A percentile compares a stretch with the other conserved stretches of the same genome.
phyloP scores from a whole-genome alignment of 2,888 invertebrate genomes.

The Drosophila bunnanda region DNA sequence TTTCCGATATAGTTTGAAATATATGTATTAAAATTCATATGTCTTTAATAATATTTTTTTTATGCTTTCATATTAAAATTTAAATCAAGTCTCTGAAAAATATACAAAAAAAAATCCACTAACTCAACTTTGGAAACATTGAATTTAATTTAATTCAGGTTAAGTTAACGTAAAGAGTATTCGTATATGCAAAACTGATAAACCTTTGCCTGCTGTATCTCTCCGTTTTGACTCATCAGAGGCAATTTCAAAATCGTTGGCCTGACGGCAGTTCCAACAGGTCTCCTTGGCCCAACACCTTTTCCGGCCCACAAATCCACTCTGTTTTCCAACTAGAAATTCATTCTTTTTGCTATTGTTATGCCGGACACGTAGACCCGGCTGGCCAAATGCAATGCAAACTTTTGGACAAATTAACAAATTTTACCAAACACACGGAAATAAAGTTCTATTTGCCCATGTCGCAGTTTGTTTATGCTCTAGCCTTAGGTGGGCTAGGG shows the following conservation, averaged over 20 bases:
- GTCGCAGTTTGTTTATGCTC: constrained; percentile 67
- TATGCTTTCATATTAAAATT: too few relatives aligned
- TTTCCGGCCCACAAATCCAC: not conserved
- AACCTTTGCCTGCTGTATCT: not conserved
- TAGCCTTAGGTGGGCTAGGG: constrained; percentile 50
- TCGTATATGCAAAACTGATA: too few relatives aligned
- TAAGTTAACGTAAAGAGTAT: too few relatives aligned
- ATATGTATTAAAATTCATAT: too few relatives aligned
- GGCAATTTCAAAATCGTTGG: constrained; percentile 16
- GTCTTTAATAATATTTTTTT: too few relatives aligned
- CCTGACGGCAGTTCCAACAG: constrained; percentile 12
- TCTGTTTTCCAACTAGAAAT: not conserved
- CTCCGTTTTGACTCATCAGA: constrained; percentile 12
- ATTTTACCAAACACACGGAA: constrained; percentile 61
- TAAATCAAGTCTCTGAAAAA: too few relatives aligned
- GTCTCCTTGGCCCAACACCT: not conserved
- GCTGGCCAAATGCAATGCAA: constrained; percentile 69
- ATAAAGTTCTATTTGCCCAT: constrained; percentile 73
- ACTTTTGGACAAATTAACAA: constrained; percentile 79
- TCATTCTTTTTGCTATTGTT: constrained; percentile 37
- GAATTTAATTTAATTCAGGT: too few relatives aligned
- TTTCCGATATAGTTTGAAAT: too few relatives aligned
- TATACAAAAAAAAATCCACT: too few relatives aligned
- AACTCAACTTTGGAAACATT: too few relatives aligned
- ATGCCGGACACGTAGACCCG: constrained; percentile 70